phyloP scores from a whole-genome alignment of 1,140 invertebrate genomes.

The Magallana ariakensis region DNA sequence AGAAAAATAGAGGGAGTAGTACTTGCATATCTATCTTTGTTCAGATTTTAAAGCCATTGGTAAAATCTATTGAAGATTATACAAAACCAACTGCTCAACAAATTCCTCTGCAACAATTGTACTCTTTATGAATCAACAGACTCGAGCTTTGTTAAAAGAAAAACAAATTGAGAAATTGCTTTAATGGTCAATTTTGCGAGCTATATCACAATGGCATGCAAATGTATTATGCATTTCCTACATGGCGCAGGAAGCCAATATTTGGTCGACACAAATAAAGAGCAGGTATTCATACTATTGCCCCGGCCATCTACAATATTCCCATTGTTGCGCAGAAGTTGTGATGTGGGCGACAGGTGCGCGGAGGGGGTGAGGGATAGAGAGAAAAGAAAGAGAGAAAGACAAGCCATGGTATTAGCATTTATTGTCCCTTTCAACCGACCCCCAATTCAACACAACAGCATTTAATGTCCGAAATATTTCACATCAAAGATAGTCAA shows the following conservation, averaged over 20 bases:
- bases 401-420: not conserved
- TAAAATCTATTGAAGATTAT: too few relatives aligned
- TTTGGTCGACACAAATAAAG: not conserved
- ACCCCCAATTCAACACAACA: slow-evolving; percentile 27
- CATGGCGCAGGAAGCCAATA: not conserved
- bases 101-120: too few relatives aligned
- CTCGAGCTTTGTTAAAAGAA: too few relatives aligned
- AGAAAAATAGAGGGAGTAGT: too few relatives aligned
- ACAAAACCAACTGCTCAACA: too few relatives aligned
- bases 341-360: not conserved
- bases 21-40: too few relatives aligned
- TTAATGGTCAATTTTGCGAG: not conserved
- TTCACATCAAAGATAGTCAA: slow-evolving; percentile 19
- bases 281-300: not conserved
- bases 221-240: slow-evolving; percentile 2
- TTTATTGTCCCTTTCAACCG: slow-evolving; percentile 14
- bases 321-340: not conserved
- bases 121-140: too few relatives aligned
- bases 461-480: slow-evolving; percentile 37
- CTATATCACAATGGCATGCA: not conserved
- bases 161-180: not conserved
- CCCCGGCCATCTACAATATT: not conserved
- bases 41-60: too few relatives aligned
- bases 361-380: not conserved
- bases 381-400: not conserved